phyloP scores from a whole-genome alignment of 2,888 invertebrate genomes.

The Ectobius pallidus region DNA sequence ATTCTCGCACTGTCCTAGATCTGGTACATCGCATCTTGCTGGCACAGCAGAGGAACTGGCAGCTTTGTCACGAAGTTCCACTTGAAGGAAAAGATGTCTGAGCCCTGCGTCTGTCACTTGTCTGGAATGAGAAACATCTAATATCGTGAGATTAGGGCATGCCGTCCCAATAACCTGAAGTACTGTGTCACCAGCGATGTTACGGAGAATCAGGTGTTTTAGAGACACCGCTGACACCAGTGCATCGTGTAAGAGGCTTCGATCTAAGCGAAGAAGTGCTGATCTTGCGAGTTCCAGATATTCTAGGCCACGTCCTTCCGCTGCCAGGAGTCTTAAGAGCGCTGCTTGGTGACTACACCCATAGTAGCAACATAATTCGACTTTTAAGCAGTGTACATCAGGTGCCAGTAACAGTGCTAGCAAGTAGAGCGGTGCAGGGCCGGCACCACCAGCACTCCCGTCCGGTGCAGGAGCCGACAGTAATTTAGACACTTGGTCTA shows the following conservation, averaged over 20 bases:
- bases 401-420: conserved; percentile 53
- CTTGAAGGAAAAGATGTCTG: conserved; percentile 53
- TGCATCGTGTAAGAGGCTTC: conserved; percentile 52
- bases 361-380: conserved; percentile 57
- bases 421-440: conserved; percentile 54
- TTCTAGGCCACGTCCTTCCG: conserved; percentile 53
- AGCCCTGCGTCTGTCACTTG: conserved; percentile 56
- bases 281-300: conserved; percentile 54
- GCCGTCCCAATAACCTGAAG: conserved; percentile 54
- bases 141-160: conserved; percentile 52
- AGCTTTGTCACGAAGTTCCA: conserved; percentile 53
- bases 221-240: conserved; percentile 53
- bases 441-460: conserved; percentile 52
- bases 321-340: conserved; percentile 52
- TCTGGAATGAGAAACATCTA: conserved; percentile 55
- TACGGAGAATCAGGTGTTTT: conserved; percentile 53
- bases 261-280: conserved; percentile 54
- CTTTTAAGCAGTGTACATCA: conserved; percentile 53
- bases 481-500: conserved; percentile 53
- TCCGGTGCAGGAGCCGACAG: conserved; percentile 52
- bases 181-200: conserved; percentile 55
- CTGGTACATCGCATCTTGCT: conserved; percentile 6
- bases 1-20: conserved; percentile 16
- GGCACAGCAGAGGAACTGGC: conserved; percentile 23
- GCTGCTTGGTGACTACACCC: conserved; percentile 57